These are phyloP conservation scores for Amaurobius ferox DNA, from an alignment of 2,888 invertebrate genomes.

Conservation along the genomic window DNA sequence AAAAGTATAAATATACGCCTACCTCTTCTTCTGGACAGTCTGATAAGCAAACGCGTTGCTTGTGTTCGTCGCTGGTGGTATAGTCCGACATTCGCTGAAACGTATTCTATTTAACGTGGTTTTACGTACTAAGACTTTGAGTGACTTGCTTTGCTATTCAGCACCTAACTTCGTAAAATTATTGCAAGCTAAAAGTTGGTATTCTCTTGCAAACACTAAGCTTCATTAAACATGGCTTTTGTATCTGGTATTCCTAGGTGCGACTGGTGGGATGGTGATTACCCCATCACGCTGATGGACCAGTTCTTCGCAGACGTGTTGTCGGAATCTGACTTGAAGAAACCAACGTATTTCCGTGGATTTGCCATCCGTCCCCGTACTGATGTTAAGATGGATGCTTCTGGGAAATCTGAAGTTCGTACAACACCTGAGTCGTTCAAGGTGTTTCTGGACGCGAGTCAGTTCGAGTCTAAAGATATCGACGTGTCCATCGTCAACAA, in stretches of 20 bases:
- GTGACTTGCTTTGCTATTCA: too few species aligned
- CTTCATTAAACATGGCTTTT: neutral
- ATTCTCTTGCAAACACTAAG: too few species aligned
- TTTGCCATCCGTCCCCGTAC: neutral
- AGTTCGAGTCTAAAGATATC: slow-evolving; percentile 41
- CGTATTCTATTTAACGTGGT: too few species aligned
- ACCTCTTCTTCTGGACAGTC: too few species aligned
- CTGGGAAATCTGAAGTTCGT: slow-evolving; percentile 19
- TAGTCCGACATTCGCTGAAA: too few species aligned
- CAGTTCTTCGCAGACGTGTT: slow-evolving; percentile 35
- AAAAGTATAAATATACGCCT: too few species aligned
- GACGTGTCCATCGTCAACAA: slow-evolving; percentile 45
- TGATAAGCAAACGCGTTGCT: too few species aligned
- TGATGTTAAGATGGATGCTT: neutral
- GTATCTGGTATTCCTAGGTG: neutral
- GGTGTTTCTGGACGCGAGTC: slow-evolving; percentile 14
- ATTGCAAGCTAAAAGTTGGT: too few species aligned
- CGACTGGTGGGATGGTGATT: slow-evolving; percentile 33
- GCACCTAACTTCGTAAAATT: too few species aligned
- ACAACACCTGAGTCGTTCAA: slow-evolving; percentile 23
- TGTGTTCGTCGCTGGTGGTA: too few species aligned
- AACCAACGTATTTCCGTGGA: neutral
- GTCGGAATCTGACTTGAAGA: slow-evolving; percentile 9
- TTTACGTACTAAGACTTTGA: too few species aligned
- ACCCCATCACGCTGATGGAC: slow-evolving; percentile 24